Conservation (phyloP, 2,113 vertebrate species). For the Galemys pyrenaicus region DNA sequence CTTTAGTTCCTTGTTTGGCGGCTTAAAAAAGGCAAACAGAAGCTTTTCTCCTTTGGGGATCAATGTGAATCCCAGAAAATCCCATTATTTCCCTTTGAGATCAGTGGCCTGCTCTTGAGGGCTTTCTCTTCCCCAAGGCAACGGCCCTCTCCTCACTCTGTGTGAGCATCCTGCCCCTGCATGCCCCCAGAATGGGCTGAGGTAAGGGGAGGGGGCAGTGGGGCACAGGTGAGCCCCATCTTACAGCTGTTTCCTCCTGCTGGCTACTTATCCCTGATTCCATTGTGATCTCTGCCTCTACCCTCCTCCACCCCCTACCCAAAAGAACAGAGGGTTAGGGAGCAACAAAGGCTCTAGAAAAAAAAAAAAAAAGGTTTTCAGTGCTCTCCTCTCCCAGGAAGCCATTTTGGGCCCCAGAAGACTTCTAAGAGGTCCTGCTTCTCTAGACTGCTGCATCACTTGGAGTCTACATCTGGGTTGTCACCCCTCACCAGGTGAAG, state of each 20-base stretch:
- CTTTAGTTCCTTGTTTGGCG: slow-evolving; percentile 87
- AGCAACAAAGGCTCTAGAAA: background rate
- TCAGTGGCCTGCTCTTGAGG: slow-evolving; percentile 84
- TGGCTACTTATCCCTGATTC: background rate
- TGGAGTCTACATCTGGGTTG: background rate
- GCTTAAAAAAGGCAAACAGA: slow-evolving; percentile 86
- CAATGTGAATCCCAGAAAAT: slow-evolving; percentile 89
- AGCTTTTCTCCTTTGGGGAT: slow-evolving; percentile 87
- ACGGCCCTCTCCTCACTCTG: slow-evolving; percentile 77
- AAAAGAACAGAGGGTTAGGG: background rate
- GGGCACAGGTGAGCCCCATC: slow-evolving; percentile 64
- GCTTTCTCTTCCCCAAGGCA: slow-evolving; percentile 85
- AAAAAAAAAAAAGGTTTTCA: background rate
- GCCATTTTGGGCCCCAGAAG: background rate
- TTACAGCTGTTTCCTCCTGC: slow-evolving; percentile 9
- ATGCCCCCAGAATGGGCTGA: background rate
- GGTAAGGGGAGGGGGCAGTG: background rate
- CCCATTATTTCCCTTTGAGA: slow-evolving; percentile 89
- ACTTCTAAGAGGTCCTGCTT: background rate
- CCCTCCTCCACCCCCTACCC: accelerated
- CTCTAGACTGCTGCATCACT: background rate
- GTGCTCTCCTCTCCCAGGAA: slow-evolving; percentile 25
- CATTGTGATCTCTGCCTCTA: background rate
- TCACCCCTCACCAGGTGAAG: background rate
- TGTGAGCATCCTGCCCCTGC: slow-evolving; percentile 56